Evolutionary conservation across 2,113 vertebrate species (phyloP).

Genomic region (Vombatus ursinus): DNA sequence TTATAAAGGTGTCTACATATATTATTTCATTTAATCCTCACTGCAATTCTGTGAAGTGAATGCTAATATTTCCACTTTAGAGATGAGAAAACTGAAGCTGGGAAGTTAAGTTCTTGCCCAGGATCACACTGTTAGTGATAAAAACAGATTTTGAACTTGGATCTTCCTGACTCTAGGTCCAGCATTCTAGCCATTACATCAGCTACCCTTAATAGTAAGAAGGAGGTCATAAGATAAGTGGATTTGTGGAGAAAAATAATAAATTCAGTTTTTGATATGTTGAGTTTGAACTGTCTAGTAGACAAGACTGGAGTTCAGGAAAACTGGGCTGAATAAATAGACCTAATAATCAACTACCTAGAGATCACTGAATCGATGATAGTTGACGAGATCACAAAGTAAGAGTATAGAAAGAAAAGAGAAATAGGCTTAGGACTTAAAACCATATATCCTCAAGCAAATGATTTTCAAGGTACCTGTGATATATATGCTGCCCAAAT

Average conservation of each 20-base stretch:
- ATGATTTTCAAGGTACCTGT: conserved; percentile 78
- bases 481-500: conserved; percentile 83
- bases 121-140: background rate
- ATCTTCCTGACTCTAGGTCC: background rate
- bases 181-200: background rate
- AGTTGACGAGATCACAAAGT: background rate
- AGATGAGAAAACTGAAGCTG: background rate
- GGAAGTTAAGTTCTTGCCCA: background rate
- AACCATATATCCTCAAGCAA: conserved; percentile 1
- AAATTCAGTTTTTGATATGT: background rate
- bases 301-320: background rate
- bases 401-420: background rate
- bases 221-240: background rate
- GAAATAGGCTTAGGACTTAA: background rate
- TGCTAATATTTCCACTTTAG: background rate
- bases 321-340: background rate
- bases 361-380: background rate
- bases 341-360: background rate
- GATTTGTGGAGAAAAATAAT: background rate
- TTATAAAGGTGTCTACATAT: background rate
- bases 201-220: background rate
- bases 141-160: background rate
- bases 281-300: background rate
- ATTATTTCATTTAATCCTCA: background rate
- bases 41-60: background rate